Conservation (phyloP, 1,140 invertebrate species). For the Lepidurus packardi region DNA sequence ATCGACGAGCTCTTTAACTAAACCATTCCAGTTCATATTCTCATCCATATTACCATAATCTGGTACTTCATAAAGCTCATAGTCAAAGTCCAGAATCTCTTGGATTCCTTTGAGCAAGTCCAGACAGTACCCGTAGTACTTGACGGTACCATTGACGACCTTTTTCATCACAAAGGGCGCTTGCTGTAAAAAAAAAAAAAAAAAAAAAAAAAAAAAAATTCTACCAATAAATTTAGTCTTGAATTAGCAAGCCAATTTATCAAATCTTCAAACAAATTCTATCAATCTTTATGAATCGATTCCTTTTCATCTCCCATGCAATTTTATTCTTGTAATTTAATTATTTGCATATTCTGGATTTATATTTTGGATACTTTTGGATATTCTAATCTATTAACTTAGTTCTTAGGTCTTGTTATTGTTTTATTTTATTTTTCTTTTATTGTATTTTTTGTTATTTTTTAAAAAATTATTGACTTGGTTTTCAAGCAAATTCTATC, state of each 20-base stretch:
- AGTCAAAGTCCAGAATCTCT: slow-evolving; percentile 77
- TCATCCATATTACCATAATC: slow-evolving; percentile 84
- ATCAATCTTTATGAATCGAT: too few relatives aligned
- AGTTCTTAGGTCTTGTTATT: too few relatives aligned
- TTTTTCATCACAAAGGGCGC: slow-evolving; percentile 69
- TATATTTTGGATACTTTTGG: too few relatives aligned
- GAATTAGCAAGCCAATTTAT: not conserved
- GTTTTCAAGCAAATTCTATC: too few relatives aligned
- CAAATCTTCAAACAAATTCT: too few relatives aligned
- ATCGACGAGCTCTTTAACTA: slow-evolving; percentile 83
- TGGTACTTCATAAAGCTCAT: slow-evolving; percentile 69
- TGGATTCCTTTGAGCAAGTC: slow-evolving; percentile 82
- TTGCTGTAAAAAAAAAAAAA: slow-evolving; percentile 54
- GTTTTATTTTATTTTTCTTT: too few relatives aligned
- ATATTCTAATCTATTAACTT: too few relatives aligned
- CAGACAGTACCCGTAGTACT: slow-evolving; percentile 86
- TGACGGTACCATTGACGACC: slow-evolving; percentile 43
- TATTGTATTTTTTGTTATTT: too few relatives aligned
- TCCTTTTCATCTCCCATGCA: too few relatives aligned
- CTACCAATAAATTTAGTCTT: slow-evolving; percentile 27
- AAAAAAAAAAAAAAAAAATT: slow-evolving; percentile 26
- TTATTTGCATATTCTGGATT: too few relatives aligned
- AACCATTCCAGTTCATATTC: slow-evolving; percentile 75
- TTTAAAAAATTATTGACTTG: too few relatives aligned
- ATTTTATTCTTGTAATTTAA: not conserved